Base-by-base conservation (phyloP, 2,888 invertebrate genomes). In the Dendrolimus pini region DNA sequence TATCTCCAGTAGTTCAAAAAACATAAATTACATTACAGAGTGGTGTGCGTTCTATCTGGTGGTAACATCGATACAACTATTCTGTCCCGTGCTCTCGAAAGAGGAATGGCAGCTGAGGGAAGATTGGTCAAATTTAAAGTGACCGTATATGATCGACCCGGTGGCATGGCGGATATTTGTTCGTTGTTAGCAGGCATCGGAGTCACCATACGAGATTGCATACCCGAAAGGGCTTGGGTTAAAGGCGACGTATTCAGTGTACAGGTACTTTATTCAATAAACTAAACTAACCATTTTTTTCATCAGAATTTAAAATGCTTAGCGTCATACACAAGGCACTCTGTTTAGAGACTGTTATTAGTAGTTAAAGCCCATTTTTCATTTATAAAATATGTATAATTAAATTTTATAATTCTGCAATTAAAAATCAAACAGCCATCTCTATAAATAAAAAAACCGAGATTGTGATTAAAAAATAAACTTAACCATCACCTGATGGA, bases 211-310 rank as follows among this genome's bases (percentile, higher is more conserved):
- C 97, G 98, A 75, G 98, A 98, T 79, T 97, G 98, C 61, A 94
- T 97, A 78, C 98, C 98, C 67, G 98, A 99, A 78, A 92, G 98
- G 58, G 97, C 98, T 2, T 99, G 98, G 98, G 93, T 98, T 30
- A 94, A 95, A 63, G 93, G 94, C 41, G 98, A 99, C 78, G 95
- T 98, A 13, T 98, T 96, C 63, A 84, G 82, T 60, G 77, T 80
- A 47, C 80, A 83, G 78, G 89, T 88, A 68, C 62, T 41, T 57
- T 7, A 30, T 30, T 30, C 30, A 30, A 30, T 30, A 30, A 30
- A 30, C 30, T 30, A 30, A n/a, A 3, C 30, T 30, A 6, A 3
- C 30, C 3, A 14, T 14, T 14, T 30, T 30, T 30, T 30, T 30
- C 3, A 30, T 30, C 30, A 30, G 30, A 30, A 30, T 30, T 30